A percentile compares a stretch with the other conserved stretches of the same genome.
phyloP scores from a whole-genome alignment of 1,140 invertebrate genomes.

The Macrocentrus cingulum region DNA sequence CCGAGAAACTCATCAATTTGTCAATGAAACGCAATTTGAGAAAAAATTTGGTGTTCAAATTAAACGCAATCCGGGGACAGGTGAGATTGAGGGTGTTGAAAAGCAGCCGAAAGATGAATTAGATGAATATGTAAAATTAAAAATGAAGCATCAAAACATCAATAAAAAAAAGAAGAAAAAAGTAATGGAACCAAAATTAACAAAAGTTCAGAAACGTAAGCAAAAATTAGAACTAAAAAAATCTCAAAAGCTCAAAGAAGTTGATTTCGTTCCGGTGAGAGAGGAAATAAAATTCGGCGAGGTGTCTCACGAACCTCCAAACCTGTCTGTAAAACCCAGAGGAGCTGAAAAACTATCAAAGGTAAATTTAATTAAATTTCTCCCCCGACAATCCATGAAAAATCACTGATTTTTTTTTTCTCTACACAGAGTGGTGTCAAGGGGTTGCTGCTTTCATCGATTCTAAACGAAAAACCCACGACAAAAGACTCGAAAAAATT shows the following conservation, averaged over 20 bases:
- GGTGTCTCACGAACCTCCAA: conserved; percentile 66
- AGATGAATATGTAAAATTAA: conserved; percentile 51
- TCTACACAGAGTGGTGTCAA: conserved; percentile 63
- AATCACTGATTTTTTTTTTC: too few species aligned
- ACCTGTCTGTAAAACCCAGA: conserved; percentile 56
- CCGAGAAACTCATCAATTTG: conserved; percentile 55
- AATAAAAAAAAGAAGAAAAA: conserved; percentile 52
- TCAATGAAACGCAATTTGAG: conserved; percentile 62
- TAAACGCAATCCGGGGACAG: conserved; percentile 56
- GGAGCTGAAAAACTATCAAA: conserved; percentile 52
- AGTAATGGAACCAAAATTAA: conserved; percentile 40
- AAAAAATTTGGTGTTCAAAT: conserved; percentile 61
- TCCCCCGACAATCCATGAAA: too few species aligned
- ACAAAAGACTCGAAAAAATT: conserved; percentile 32
- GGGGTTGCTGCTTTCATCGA: conserved; percentile 60
- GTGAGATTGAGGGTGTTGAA: conserved; percentile 52
- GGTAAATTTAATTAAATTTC: conserved; percentile 40
- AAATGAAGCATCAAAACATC: conserved; percentile 49
- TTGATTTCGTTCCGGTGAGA: conserved; percentile 49
- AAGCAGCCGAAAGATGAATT: conserved; percentile 57
- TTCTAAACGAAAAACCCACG: conserved; percentile 43
- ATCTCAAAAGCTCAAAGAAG: conserved; percentile 44
- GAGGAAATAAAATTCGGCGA: conserved; percentile 70
- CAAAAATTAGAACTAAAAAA: conserved; percentile 56
- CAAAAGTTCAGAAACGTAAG: conserved; percentile 56